Percentiles rank a stretch among this genome's conserved stretches.
These are phyloP conservation scores for Aphelocoma coerulescens DNA, from an alignment of 2,113 vertebrate species.

Conservation along the genomic window DNA sequence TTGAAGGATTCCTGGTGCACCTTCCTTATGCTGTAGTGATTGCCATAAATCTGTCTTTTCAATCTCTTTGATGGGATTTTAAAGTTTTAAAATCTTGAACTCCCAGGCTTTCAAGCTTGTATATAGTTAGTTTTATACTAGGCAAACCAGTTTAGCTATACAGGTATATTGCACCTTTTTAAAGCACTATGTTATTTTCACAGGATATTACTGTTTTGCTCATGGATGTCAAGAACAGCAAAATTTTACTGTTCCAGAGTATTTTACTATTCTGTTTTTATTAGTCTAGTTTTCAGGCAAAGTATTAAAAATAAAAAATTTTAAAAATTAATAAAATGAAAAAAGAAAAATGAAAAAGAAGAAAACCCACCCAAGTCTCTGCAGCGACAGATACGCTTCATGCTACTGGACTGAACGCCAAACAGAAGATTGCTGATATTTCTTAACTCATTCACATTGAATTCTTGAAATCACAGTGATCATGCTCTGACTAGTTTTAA, in stretches of 20 bases:
- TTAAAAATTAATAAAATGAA: constrained; percentile 37
- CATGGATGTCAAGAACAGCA: constrained; percentile 80
- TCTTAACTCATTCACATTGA: constrained; percentile 65
- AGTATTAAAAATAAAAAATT: constrained; percentile 59
- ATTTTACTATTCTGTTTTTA: constrained; percentile 77
- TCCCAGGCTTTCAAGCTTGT: constrained; percentile 75
- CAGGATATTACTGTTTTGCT: constrained; percentile 79
- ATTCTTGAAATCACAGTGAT: constrained; percentile 68
- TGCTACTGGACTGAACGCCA: constrained; percentile 64
- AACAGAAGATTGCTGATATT: constrained; percentile 65
- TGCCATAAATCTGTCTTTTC: constrained; percentile 74
- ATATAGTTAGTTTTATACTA: constrained; percentile 84
- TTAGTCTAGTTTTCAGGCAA: constrained; percentile 80
- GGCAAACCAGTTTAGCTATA: constrained; percentile 73
- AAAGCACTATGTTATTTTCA: constrained; percentile 79
- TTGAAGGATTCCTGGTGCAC: constrained; percentile 82
- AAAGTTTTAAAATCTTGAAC: constrained; percentile 78
- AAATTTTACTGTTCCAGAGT: constrained; percentile 79
- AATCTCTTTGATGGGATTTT: constrained; percentile 78
- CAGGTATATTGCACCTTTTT: constrained; percentile 78
- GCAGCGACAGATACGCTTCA: constrained; percentile 58
- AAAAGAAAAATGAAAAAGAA: constrained; percentile 42
- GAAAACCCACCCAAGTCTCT: constrained; percentile 63
- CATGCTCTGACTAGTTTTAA: constrained; percentile 61
- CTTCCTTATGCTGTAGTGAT: constrained; percentile 82